These are phyloP conservation scores for Halocaridina rubra DNA, from an alignment of 2,888 invertebrate species.

Conservation along the genomic window DNA sequence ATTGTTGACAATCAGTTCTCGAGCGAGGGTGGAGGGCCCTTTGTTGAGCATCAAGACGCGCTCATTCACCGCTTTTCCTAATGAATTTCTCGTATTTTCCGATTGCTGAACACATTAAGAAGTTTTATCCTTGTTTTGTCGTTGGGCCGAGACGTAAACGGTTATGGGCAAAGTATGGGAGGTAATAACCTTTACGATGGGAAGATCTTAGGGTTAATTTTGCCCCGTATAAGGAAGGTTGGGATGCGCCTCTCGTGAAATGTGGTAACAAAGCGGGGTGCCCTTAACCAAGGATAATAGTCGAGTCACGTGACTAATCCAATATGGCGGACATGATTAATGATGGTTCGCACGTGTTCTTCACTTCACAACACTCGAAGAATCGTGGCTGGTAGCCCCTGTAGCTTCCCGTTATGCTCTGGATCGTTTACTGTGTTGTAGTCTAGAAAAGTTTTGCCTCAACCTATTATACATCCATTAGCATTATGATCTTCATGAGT, in stretches of 20 bases:
- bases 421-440: too few relatives aligned
- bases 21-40: conserved; percentile 22
- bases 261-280: background rate
- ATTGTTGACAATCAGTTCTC: conserved; percentile 29
- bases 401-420: background rate
- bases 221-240: background rate
- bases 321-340: conserved; percentile 54
- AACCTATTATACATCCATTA: too few relatives aligned
- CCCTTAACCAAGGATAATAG: conserved; percentile 44
- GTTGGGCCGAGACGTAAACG: background rate
- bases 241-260: conserved; percentile 3
- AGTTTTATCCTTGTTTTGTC: conserved; percentile 3
- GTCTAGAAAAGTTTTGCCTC: too few relatives aligned
- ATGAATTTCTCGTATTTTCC: conserved; percentile 59
- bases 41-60: conserved; percentile 22
- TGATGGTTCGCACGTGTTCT: conserved; percentile 27
- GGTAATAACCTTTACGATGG: background rate
- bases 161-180: too few relatives aligned
- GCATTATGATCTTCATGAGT: too few relatives aligned
- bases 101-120: conserved; percentile 56
- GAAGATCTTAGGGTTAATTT: background rate
- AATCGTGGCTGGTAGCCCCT: too few relatives aligned
- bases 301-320: conserved; percentile 53
- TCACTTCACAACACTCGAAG: conserved; percentile 11
- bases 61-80: conserved; percentile 35